These are phyloP conservation scores for Channa striata DNA, from an alignment of 2,797 vertebrate genomes.

Conservation along the genomic window DNA sequence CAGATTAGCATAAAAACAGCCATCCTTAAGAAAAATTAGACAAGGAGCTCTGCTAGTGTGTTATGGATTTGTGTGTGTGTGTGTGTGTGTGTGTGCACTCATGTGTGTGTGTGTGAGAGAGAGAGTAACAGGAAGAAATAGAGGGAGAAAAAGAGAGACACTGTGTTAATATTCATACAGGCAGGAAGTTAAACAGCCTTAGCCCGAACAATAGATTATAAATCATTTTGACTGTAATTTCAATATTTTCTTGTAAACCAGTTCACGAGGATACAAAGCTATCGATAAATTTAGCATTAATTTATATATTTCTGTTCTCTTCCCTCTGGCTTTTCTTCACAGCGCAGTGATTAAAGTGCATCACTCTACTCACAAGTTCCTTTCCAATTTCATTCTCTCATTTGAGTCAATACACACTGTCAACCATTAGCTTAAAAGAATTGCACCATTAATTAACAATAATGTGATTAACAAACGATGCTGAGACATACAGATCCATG, in stretches of 20 bases:
- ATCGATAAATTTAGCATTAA: slow-evolving; percentile 77
- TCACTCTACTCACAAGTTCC: slow-evolving; percentile 54
- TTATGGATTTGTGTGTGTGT: slow-evolving; percentile 48
- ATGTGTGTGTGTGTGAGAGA: slow-evolving; percentile 10
- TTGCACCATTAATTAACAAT: slow-evolving; percentile 73
- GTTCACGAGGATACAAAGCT: slow-evolving; percentile 73
- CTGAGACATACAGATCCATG: slow-evolving; percentile 55
- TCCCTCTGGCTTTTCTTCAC: slow-evolving; percentile 46
- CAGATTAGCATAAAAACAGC: slow-evolving; percentile 77
- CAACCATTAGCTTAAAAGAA: slow-evolving; percentile 66
- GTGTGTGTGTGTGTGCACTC: too few relatives aligned
- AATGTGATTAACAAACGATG: slow-evolving; percentile 69
- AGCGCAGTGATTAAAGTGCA: slow-evolving; percentile 56
- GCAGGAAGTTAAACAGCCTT: slow-evolving; percentile 74
- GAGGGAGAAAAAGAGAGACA: slow-evolving; percentile 33
- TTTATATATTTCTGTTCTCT: slow-evolving; percentile 72
- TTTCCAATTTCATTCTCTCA: slow-evolving; percentile 53
- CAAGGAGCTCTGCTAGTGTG: slow-evolving; percentile 53
- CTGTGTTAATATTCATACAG: slow-evolving; percentile 78
- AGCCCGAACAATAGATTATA: slow-evolving; percentile 77
- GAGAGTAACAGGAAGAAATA: slow-evolving; percentile 31
- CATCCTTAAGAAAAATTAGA: slow-evolving; percentile 76
- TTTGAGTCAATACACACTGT: slow-evolving; percentile 62
- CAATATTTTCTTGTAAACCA: slow-evolving; percentile 82
- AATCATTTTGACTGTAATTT: slow-evolving; percentile 82